Percentiles rank a stretch among this genome's conserved stretches.
Conservation (phyloP, 2,797 vertebrate species). For the Galaxias olidus region DNA sequence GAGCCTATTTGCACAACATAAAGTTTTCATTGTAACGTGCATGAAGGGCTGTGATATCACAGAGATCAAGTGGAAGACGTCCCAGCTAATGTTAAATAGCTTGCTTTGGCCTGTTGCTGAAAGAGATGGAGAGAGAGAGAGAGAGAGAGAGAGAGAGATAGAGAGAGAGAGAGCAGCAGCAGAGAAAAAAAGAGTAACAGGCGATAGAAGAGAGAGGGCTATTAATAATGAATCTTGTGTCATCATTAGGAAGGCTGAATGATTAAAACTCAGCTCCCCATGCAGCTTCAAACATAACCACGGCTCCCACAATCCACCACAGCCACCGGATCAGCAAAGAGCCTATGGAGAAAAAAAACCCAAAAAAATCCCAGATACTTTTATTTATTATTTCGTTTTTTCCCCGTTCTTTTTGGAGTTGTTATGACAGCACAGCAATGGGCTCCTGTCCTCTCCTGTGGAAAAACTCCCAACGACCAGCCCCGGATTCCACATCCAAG, state of each 20-base stretch:
- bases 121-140: constrained; percentile 64
- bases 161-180: constrained; percentile 68
- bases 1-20: constrained; percentile 66
- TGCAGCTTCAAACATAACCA: constrained; percentile 75
- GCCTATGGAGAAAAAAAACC: background rate
- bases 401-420: background rate
- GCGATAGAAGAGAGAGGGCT: constrained; percentile 69
- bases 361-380: constrained; percentile 50
- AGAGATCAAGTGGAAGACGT: constrained; percentile 81
- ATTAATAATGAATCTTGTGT: constrained; percentile 94
- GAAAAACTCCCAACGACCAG: constrained; percentile 18
- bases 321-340: constrained; percentile 54
- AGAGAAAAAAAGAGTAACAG: constrained; percentile 57
- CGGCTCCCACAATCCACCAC: constrained; percentile 56
- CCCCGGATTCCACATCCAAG: no score
- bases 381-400: constrained; percentile 48
- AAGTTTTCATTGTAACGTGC: constrained; percentile 68
- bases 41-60: constrained; percentile 79
- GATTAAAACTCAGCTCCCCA: constrained; percentile 88
- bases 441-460: constrained; percentile 26
- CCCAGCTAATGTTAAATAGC: constrained; percentile 75
- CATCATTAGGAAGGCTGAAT: constrained; percentile 84
- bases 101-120: constrained; percentile 42
- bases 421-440: constrained; percentile 48
- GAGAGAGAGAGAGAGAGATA: constrained; percentile 55